Conservation (phyloP, 53 echinoderm and acorn worm species). For the Glandiceps talaboti region DNA sequence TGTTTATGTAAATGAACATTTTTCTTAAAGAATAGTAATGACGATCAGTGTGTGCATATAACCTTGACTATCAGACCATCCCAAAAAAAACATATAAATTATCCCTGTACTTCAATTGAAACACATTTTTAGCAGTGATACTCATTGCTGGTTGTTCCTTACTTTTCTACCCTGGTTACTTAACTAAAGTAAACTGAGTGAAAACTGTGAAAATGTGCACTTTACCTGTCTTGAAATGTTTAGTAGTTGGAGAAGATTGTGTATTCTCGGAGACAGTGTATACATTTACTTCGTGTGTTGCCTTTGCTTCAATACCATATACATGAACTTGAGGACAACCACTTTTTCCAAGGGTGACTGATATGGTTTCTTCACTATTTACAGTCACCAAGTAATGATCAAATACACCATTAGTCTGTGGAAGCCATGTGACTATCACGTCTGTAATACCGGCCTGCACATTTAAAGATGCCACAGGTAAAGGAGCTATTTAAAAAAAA, state of each 20-base stretch:
- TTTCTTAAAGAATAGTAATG: too few relatives aligned
- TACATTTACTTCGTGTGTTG: not conserved
- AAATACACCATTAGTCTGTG: not conserved
- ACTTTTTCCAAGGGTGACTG: not conserved
- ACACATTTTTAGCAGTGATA: too few relatives aligned
- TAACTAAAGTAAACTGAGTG: too few relatives aligned
- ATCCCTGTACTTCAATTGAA: too few relatives aligned
- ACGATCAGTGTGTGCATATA: too few relatives aligned
- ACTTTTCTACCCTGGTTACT: too few relatives aligned
- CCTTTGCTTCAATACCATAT: not conserved
- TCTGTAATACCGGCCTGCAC: not conserved
- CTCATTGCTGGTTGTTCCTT: too few relatives aligned
- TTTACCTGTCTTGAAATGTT: not conserved
- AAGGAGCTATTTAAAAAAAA: too few relatives aligned
- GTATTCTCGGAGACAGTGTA: not conserved
- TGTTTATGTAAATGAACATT: too few relatives aligned
- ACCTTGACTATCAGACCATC: too few relatives aligned
- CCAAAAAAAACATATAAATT: too few relatives aligned
- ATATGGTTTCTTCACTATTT: not conserved
- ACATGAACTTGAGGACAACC: not conserved
- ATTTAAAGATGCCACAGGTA: not conserved
- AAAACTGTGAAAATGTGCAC: too few relatives aligned
- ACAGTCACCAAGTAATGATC: not conserved
- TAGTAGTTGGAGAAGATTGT: not conserved
- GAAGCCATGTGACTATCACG: not conserved